A percentile compares a stretch with the other conserved stretches of the same genome.
These are phyloP conservation scores for Oligia strigilis DNA, from an alignment of 2,888 invertebrate genomes.

Conservation along the genomic window DNA sequence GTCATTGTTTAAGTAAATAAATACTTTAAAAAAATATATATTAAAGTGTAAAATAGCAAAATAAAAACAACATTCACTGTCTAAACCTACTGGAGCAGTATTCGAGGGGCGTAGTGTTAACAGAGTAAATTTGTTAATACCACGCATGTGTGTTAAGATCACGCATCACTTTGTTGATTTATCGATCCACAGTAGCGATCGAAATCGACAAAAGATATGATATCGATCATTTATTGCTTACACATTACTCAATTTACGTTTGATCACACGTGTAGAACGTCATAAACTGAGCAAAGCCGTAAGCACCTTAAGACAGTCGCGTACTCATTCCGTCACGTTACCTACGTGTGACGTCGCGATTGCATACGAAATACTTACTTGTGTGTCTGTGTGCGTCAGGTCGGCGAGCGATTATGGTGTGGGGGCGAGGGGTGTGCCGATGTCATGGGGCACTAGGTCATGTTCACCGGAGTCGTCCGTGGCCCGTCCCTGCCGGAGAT, in stretches of 20 bases:
- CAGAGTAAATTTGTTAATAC: too few species aligned
- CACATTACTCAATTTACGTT: background rate
- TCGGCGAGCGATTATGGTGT: slow-evolving; percentile 79
- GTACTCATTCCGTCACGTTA: slow-evolving; percentile 27
- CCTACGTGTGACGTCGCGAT: slow-evolving; percentile 29
- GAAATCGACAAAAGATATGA: background rate
- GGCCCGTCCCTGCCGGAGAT: slow-evolving; percentile 78
- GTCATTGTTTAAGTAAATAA: too few species aligned
- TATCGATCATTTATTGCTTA: background rate
- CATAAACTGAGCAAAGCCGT: background rate
- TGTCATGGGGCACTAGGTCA: slow-evolving; percentile 89
- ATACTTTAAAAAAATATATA: too few species aligned
- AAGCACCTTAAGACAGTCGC: slow-evolving; percentile 24
- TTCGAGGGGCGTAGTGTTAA: too few species aligned
- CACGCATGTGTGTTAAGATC: too few species aligned
- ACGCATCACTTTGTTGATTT: background rate
- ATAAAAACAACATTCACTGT: too few species aligned
- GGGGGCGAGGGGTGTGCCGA: slow-evolving; percentile 82
- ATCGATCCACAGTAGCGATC: background rate
- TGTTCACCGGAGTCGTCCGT: slow-evolving; percentile 79
- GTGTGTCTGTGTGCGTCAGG: slow-evolving; percentile 80
- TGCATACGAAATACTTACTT: slow-evolving; percentile 75
- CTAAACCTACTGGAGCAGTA: too few species aligned
- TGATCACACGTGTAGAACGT: background rate
- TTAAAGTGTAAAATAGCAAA: too few species aligned